phyloP scores from a whole-genome alignment of 2,113 vertebrate species.

The Lanius collurio region DNA sequence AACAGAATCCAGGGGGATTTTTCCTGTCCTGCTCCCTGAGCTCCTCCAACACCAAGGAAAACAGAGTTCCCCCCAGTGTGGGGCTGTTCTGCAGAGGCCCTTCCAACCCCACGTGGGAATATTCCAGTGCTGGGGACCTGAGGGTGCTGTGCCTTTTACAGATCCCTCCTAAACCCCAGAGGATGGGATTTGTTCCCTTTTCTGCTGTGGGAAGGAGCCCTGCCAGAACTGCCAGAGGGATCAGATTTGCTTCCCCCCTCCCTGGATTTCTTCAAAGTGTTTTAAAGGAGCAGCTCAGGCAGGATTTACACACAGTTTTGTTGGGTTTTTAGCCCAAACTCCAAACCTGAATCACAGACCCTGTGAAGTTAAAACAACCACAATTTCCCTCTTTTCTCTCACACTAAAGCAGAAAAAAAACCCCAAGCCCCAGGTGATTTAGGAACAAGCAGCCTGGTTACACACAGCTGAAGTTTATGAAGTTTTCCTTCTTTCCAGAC shows the following conservation, averaged over 20 bases:
- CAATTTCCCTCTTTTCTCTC: background rate
- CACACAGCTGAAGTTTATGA: background rate
- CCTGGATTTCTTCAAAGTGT: background rate
- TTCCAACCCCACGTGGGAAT: background rate
- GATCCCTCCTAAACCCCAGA: fast-evolving
- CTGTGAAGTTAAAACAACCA: background rate
- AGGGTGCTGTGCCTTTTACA: background rate
- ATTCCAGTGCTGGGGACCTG: fast-evolving
- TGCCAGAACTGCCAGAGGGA: background rate
- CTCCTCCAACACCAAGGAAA: background rate
- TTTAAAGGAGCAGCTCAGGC: background rate
- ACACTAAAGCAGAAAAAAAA: background rate
- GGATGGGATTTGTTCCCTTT: background rate
- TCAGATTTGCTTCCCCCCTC: background rate
- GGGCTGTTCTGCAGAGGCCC: background rate
- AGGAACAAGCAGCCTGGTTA: background rate
- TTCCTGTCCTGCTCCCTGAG: background rate
- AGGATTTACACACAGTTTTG: background rate
- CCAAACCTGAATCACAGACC: background rate
- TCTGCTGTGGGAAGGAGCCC: background rate
- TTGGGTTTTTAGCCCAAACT: background rate
- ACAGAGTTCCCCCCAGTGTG: fast-evolving
- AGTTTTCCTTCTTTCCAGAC: background rate
- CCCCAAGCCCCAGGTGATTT: background rate
- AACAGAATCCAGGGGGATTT: background rate